These are phyloP conservation scores for Dendronephthya gigantea DNA, from an alignment of 64 coral and sea anemone species.

Conservation along the genomic window DNA sequence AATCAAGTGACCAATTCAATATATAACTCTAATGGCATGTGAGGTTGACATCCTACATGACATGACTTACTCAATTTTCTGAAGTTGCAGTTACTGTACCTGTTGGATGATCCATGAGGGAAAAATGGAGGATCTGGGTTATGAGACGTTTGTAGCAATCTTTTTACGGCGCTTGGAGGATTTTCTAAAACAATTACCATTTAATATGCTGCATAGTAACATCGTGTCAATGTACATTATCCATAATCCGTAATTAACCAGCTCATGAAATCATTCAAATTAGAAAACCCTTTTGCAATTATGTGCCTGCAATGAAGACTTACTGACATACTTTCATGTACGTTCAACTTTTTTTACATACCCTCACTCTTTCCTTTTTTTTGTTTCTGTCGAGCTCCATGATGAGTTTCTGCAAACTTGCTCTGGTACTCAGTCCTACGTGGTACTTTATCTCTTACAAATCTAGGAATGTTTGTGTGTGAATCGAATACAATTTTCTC, in stretches of 20 bases:
- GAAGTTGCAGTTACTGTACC: background rate
- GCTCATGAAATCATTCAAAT: too few species aligned
- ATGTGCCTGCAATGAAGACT: background rate
- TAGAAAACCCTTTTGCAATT: too few species aligned
- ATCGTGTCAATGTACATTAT: background rate
- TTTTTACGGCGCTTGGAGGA: background rate
- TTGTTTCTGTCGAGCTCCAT: background rate
- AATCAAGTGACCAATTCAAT: background rate
- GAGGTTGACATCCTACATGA: background rate
- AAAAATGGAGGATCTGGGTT: background rate
- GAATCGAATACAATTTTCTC: conserved; percentile 13
- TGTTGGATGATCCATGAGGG: background rate
- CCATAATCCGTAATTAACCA: too few species aligned
- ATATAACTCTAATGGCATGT: background rate
- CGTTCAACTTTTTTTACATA: background rate
- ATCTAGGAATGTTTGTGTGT: conserved; percentile 10
- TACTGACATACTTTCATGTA: background rate
- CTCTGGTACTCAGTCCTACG: conserved; percentile 3
- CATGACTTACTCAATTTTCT: background rate
- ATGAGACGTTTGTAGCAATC: background rate
- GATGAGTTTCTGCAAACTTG: background rate
- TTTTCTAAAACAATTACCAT: background rate
- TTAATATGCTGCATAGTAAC: background rate
- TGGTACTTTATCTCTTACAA: background rate
- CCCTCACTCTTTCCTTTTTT: background rate